phyloP scores from a whole-genome alignment of 2,888 invertebrate genomes.

The Temnothorax unifasciatus region DNA sequence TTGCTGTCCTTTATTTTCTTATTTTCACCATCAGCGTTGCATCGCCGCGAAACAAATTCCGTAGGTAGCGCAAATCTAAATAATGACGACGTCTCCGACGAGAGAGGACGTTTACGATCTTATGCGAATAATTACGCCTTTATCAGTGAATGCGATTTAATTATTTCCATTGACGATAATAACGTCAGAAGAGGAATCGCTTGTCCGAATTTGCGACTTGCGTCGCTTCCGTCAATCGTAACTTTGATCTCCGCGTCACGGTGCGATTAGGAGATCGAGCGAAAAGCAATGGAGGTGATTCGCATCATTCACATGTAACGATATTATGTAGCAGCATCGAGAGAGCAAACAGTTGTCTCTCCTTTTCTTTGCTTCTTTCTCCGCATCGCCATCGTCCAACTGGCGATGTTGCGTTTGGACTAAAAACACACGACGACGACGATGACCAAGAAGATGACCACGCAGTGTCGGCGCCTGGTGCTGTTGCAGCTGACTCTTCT shows the following conservation, averaged over 20 bases:
- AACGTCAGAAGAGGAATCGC: neutral
- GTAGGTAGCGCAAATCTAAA: neutral
- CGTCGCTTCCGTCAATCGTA: neutral
- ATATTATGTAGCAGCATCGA: neutral
- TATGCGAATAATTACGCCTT: neutral
- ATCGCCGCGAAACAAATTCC: neutral
- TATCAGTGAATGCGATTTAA: neutral
- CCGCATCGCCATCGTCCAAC: neutral
- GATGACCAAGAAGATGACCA: slow-evolving; percentile 32
- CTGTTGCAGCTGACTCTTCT: slow-evolving; percentile 71
- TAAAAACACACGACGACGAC: slow-evolving; percentile 10
- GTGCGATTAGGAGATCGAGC: neutral
- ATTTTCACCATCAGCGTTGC: slow-evolving; percentile 12
- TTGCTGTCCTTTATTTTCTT: neutral
- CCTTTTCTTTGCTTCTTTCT: slow-evolving; percentile 30
- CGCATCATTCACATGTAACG: neutral
- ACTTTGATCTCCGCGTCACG: neutral
- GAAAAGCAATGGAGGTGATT: neutral
- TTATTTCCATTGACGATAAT: slow-evolving; percentile 1
- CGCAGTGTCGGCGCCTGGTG: slow-evolving; percentile 59
- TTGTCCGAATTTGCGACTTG: neutral
- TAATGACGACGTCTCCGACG: neutral
- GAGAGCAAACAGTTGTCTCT: neutral
- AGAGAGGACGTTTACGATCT: neutral
- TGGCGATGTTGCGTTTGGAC: neutral